Percentiles rank a stretch among this genome's conserved stretches.
These are phyloP conservation scores for Psophia crepitans DNA, from an alignment of 2,113 vertebrate genomes.

Conservation along the genomic window DNA sequence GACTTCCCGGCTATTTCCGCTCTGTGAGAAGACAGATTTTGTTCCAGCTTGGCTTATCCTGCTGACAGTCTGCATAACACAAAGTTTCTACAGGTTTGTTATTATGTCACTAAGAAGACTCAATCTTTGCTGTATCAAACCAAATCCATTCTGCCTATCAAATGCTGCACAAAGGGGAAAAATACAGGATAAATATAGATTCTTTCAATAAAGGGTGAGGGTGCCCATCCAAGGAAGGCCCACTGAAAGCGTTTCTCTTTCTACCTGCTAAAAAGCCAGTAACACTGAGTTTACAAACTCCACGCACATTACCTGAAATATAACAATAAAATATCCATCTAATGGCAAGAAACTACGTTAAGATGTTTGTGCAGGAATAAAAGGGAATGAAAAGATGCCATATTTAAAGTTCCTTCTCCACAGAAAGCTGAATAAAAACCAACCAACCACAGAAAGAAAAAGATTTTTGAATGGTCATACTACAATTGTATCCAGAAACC, in stretches of 20 bases:
- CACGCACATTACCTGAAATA: neutral
- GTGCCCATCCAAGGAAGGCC: too few species aligned
- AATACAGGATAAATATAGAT: neutral
- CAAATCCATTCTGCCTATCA: neutral
- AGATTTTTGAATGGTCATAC: neutral
- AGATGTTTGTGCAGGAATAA: neutral
- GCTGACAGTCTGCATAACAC: conserved; percentile 84
- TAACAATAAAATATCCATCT: neutral
- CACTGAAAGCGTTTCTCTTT: neutral
- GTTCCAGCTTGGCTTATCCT: conserved; percentile 92
- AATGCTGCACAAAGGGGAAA: neutral
- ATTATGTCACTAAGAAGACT: neutral
- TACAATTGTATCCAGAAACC: neutral
- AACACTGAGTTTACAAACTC: neutral
- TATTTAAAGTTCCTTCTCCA: neutral
- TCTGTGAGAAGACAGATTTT: conserved; percentile 96
- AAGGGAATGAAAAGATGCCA: neutral
- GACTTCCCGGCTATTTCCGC: conserved; percentile 94
- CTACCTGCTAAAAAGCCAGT: neutral
- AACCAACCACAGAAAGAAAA: fast-evolving
- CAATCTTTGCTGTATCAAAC: neutral
- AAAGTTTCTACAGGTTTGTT: conserved; percentile 69
- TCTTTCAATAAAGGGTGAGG: neutral
- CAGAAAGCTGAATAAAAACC: neutral
- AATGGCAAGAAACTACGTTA: neutral